Evolutionary conservation across 1,140 invertebrate genomes (phyloP).

Genomic region (Drosophila mojavensis): DNA sequence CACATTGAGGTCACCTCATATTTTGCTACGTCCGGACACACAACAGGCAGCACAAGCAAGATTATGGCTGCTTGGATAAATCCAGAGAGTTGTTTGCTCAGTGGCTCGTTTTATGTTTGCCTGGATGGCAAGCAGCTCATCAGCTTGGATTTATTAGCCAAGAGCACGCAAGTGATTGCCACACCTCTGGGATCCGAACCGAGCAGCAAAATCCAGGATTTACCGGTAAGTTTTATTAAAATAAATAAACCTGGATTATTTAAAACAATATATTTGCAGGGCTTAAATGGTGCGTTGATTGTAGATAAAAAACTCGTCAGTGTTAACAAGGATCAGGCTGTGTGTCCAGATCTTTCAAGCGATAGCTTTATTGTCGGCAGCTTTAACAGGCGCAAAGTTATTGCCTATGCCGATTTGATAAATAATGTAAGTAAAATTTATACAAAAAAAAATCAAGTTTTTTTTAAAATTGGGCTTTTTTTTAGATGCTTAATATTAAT

Average conservation of each 20-base stretch:
- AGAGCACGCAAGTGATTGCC: conserved; percentile 64
- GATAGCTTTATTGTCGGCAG: conserved; percentile 63
- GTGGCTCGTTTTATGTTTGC: conserved; percentile 88
- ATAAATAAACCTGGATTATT: background rate
- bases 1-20: conserved; percentile 90
- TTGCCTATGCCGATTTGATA: conserved; percentile 58
- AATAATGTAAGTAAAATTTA: conserved; percentile 46
- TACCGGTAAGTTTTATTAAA: conserved; percentile 41
- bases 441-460: background rate
- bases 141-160: conserved; percentile 84
- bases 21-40: conserved; percentile 88
- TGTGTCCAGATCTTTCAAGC: conserved; percentile 50
- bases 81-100: conserved; percentile 87
- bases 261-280: conserved; percentile 36
- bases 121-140: conserved; percentile 84
- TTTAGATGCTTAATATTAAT: conserved; percentile 66
- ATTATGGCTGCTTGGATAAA: conserved; percentile 88
- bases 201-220: conserved; percentile 29
- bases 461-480: background rate
- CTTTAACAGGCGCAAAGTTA: conserved; percentile 69
- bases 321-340: conserved; percentile 64
- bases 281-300: conserved; percentile 66
- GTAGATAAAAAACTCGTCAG: conserved; percentile 61
- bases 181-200: conserved; percentile 46
- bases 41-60: conserved; percentile 85